Evolutionary conservation across 2,113 vertebrate species (phyloP), one percentile per base, ranked within the genome.

Genomic region (Nothocercus nigrocapillus): DNA sequence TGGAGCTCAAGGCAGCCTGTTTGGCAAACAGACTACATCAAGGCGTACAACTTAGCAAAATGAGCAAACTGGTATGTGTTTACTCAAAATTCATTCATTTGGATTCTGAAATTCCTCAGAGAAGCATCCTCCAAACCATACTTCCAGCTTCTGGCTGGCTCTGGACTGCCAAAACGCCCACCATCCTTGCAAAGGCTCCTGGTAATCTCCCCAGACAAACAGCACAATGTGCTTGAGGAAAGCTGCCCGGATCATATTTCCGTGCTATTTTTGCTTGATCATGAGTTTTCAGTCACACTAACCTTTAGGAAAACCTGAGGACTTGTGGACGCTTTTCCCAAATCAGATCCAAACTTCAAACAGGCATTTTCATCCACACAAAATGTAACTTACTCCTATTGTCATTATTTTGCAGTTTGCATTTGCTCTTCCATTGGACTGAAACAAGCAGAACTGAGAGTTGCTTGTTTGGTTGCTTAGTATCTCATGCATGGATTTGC

Each of bases 121-220:
- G 79, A 63, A 34, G 53, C 36, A 74, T 63, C 45, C 75, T 80
- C 73, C 84, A 68, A 88, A 85, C 34, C 90, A 76, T 24, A 79
- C 67, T 89, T 62, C n/a, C 44, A 94, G 89, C 53, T 95, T 77
- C 80, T 88, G 85, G 88, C 82, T 91, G 63, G 21, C 54, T 93
- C 45, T 75, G 80, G 73, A 83, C 51, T 94, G 82, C n/a, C 85
- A 83, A 56, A 91, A 81, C 28, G 12, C 72, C 76, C 73, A n/a
- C 64, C 58, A 90, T 49, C 61, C 64, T 78, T 72, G 76, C 83
- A 64, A 95, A 83, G 66, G 84, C 76, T 85, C 68, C 49, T 83
- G 28, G 58, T 90, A 93, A 91, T 75, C 79, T 90, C 82, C 73
- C 88, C 64, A 82, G 78, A 93, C 78, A 90, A 93, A 88, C 0